Evolutionary conservation across 1,140 invertebrate genomes (phyloP), one percentile per base, ranked within the genome.

Genomic region (Drosophila willistoni): DNA sequence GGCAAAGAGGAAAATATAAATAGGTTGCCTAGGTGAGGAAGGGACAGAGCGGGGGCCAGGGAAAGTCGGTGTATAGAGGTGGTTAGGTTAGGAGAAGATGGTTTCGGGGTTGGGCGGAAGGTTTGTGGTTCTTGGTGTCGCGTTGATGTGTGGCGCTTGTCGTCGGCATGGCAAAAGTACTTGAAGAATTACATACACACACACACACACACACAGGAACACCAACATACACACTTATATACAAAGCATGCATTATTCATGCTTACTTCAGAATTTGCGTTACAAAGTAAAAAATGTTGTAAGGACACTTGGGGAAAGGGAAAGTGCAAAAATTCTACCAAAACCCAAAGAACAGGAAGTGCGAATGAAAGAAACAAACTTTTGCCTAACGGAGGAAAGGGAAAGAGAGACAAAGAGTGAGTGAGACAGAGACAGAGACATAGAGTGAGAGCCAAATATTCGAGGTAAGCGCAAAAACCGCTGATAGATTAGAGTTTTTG

Each of bases 231-330:
- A 51, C 44, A 22, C 17, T 51, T 22, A 51, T 51, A 51, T 51
- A 86, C 82, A 87, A 87, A 87, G 82, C 79, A 86, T 86, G 82
- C 83, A 87, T 87, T 89, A 89, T 87, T 87, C 84, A 87, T 87
- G 84, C 83, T 87, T 87, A 87, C 83, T 87, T 87, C 84, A 87
- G 84, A 87, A 87, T 87, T 87, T 87, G 83, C 83, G 84, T 87
- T 87, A 87, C 83, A 87, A 87, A 87, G 83, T 89, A 87, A 87
- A 87, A 86, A 77, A 77, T 87, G 80, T 77, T 79, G 84, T 89
- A 87, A 87, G 83, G 84, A 89, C 83, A 89, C 83, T 87, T 87
- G 64, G 42, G 34, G n/a, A 29, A 36, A 12, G 56, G 63, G 59
- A 47, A 42, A 68, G 13, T 66, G 69, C 60, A 63, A 47, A 66